Base-by-base conservation (phyloP, 2,888 invertebrate species). In the Pachliopta kotzebuea region DNA sequence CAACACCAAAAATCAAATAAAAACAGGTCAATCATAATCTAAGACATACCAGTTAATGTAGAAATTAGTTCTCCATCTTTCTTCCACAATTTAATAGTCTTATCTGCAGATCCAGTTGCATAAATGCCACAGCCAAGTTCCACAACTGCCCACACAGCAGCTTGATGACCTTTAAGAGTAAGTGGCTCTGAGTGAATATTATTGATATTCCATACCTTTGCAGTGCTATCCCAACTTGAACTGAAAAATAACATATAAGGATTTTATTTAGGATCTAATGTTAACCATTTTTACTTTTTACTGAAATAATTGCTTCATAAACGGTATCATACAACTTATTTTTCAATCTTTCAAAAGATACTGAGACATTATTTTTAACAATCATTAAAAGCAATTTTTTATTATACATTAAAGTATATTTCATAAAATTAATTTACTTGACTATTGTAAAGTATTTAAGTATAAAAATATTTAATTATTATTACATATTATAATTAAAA, bases 141-240 rank as follows among this genome's bases (percentile, higher is more conserved):
- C 67, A 92, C 82, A 0, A 93, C 92, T 23, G 94, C 94, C 99
- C 99, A 99, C 8, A 99, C 96, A 0, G 99, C 97, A 18, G 96
- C 96, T 69, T 94, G 92, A 75, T 97, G 97, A 0, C 96, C 96
- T 67, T 92, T 88, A 11, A 96, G 88, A 0, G 94, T 93, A 53
- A 94, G 80, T 0, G 91, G 79, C 29, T 90, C 78, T 60, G 93
- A 87, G 31, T 92, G 85, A 2, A 93, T 84, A 58, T 92, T 85
- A 64, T 90, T 92, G 4, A 96, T 71, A 59, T 90, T 91, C 98
- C 99, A 99, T 56, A 97, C 90, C 76, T 96, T 95, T 0, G 96
- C 98, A 6, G 96, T 96, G 70, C 93, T 94, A 81, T 99, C 99
- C 98, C 99, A 99, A 56, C 98, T 98, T 53, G 98, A 96, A 77